Evolutionary conservation across 53 echinoderm and acorn worm genomes (phyloP).

Genomic region (Arbacia lixula): DNA sequence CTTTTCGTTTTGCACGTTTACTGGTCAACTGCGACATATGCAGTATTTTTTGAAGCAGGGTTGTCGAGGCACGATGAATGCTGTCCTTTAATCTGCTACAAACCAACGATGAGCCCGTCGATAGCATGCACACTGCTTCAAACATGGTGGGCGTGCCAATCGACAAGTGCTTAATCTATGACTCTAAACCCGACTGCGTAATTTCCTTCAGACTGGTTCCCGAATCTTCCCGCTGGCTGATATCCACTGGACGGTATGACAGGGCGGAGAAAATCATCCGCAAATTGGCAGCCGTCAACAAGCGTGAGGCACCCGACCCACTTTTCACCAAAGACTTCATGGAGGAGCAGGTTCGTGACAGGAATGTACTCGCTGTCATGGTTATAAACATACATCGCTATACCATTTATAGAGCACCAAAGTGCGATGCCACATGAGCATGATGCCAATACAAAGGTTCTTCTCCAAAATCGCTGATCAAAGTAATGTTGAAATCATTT

Average conservation of each 20-base stretch:
- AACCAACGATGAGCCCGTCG: not conserved
- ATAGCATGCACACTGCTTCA: not conserved
- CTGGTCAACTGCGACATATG: no score
- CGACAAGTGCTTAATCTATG: no score
- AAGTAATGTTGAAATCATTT: no score
- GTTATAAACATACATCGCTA: not conserved
- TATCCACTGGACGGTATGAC: slow-evolving; percentile 56
- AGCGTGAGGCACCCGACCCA: slow-evolving; percentile 57
- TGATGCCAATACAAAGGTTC: no score
- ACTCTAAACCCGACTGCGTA: not conserved
- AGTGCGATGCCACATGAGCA: no score
- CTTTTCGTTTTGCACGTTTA: no score
- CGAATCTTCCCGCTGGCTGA: slow-evolving; percentile 74
- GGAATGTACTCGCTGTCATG: not conserved
- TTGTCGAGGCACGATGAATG: no score
- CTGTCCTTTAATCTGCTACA: no score
- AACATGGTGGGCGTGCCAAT: no score
- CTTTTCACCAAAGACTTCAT: slow-evolving; percentile 61
- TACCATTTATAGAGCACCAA: no score
- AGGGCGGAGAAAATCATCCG: slow-evolving; percentile 75
- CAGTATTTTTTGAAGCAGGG: no score
- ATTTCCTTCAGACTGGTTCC: slow-evolving; percentile 45
- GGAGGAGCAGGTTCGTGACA: slow-evolving; percentile 24
- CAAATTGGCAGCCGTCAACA: slow-evolving; percentile 72
- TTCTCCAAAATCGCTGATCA: no score